Conservation (phyloP, 2,888 invertebrate species). For the Cistogaster globosa region DNA sequence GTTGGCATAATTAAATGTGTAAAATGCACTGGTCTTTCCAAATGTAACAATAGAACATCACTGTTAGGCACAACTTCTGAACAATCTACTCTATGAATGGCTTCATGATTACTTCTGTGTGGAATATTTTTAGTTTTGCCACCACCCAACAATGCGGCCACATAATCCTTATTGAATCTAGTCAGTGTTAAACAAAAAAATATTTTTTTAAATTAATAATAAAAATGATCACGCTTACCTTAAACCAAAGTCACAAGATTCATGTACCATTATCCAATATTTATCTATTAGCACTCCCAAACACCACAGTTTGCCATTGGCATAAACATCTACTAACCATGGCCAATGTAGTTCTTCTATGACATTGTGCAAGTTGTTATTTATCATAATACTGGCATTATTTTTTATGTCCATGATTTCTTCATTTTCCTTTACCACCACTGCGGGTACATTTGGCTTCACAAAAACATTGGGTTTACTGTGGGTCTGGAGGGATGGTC, state of each 20-base stretch:
- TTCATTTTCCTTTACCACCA: constrained; percentile 76
- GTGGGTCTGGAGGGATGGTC: constrained; percentile 75
- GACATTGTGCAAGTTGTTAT: constrained; percentile 78
- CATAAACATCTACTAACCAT: constrained; percentile 89
- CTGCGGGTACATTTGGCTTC: constrained; percentile 73
- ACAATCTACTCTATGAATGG: constrained; percentile 86
- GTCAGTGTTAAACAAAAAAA: constrained; percentile 60
- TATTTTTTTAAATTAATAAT: not conserved
- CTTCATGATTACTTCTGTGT: constrained; percentile 87
- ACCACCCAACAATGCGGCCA: constrained; percentile 88
- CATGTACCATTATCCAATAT: constrained; percentile 87
- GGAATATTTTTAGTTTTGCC: constrained; percentile 85
- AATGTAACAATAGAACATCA: constrained; percentile 86
- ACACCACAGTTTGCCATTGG: constrained; percentile 88
- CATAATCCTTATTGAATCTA: constrained; percentile 85
- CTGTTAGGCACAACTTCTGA: constrained; percentile 85
- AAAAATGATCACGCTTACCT: constrained; percentile 73
- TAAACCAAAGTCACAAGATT: constrained; percentile 83
- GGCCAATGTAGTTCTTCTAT: constrained; percentile 84
- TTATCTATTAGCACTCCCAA: constrained; percentile 87
- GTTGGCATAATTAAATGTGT: constrained; percentile 88
- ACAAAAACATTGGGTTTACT: constrained; percentile 77
- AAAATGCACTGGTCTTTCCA: constrained; percentile 85
- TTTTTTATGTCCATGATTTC: constrained; percentile 77
- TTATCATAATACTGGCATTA: constrained; percentile 78